These are phyloP conservation scores for Drosophila watanabei DNA, from an alignment of 1,140 invertebrate species.

Conservation along the genomic window DNA sequence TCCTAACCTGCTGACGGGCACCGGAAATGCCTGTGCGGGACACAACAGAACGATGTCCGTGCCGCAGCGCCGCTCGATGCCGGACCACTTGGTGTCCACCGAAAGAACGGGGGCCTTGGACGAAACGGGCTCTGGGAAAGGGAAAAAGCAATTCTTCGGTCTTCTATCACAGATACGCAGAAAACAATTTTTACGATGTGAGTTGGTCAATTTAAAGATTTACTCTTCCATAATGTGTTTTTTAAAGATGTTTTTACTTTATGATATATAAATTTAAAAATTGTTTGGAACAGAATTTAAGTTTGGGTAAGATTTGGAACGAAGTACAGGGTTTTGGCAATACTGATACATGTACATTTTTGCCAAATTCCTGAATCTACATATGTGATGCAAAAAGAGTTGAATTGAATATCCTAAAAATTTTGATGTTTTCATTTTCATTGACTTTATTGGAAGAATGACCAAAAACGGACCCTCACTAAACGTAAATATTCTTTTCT, in stretches of 20 bases:
- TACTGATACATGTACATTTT: no score
- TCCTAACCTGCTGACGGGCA: constrained; percentile 89
- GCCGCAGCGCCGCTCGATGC: constrained; percentile 74
- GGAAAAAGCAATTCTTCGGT: neutral
- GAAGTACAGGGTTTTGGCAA: no score
- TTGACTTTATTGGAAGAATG: neutral
- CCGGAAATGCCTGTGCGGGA: constrained; percentile 89
- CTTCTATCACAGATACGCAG: neutral
- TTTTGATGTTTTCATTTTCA: no score
- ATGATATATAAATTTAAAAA: neutral
- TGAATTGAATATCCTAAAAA: no score
- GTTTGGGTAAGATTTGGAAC: no score
- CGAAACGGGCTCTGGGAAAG: constrained; percentile 88
- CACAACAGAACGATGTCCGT: constrained; percentile 87
- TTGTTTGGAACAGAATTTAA: no score
- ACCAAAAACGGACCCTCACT: neutral
- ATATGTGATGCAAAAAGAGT: no score
- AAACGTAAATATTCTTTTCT: neutral
- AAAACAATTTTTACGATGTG: neutral
- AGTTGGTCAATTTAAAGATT: neutral
- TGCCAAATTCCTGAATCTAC: no score
- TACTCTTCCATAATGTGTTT: neutral
- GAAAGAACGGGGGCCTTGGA: constrained; percentile 86
- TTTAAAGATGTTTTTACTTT: neutral
- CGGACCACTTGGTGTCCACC: constrained; percentile 87